Percentiles rank a stretch among this genome's conserved stretches.
Evolutionary conservation across 1,140 invertebrate genomes (phyloP).

Genomic region (Bombus consobrinus): DNA sequence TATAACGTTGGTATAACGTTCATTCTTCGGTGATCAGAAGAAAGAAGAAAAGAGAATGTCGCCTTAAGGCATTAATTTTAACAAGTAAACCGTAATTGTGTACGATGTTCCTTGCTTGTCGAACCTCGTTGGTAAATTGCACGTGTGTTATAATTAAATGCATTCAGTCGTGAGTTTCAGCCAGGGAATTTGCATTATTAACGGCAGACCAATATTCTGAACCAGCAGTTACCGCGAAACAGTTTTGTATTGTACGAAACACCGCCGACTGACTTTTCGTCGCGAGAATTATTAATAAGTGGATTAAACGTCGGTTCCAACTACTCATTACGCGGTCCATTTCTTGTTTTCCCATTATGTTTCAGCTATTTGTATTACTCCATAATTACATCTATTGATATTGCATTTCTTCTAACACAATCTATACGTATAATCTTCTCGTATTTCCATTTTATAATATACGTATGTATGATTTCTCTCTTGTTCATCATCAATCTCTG

Average conservation of each 20-base stretch:
- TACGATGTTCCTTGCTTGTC: background rate
- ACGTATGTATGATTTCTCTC: too few species aligned
- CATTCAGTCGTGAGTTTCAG: constrained; percentile 4
- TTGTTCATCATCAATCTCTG: too few species aligned
- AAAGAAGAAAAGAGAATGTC: too few species aligned
- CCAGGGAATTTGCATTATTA: constrained; percentile 17
- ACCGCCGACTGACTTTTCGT: background rate
- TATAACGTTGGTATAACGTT: background rate
- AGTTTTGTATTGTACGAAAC: constrained; percentile 20
- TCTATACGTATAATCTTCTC: too few species aligned
- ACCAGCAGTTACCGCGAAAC: background rate
- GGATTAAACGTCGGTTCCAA: constrained; percentile 5
- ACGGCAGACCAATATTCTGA: constrained; percentile 14
- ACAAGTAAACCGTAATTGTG: background rate
- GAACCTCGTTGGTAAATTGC: background rate
- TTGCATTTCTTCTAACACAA: too few species aligned
- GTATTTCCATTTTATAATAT: background rate
- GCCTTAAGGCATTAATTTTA: background rate
- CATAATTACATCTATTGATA: background rate
- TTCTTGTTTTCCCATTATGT: constrained; percentile 6
- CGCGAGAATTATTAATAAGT: constrained; percentile 32
- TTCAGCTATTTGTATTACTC: background rate
- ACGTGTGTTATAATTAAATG: constrained; percentile 18
- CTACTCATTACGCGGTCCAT: background rate
- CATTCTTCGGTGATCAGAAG: background rate